Base-by-base conservation (phyloP, 2,113 vertebrate species). In the Takifugu flavidus region DNA sequence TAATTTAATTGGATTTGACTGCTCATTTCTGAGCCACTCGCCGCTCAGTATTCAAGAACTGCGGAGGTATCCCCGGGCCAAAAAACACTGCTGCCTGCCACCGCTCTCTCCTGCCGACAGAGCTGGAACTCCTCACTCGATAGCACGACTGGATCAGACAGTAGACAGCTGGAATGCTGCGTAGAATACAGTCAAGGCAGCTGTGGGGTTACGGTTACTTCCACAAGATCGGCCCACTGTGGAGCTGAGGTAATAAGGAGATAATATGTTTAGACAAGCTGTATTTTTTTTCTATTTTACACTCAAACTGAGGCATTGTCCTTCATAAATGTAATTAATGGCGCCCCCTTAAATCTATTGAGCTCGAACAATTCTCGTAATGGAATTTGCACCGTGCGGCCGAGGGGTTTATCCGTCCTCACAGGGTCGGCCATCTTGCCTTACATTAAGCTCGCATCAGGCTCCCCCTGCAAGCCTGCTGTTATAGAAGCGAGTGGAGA, bases 1-100 rank as follows among this genome's bases (percentile, higher is more conserved):
- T 84, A 79, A 88, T 86, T 87, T 88, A 90, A 89, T 88, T 87
- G 86, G 87, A 88, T 89, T 87, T 88, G 86, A 89, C 86, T 88
- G 84, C 85, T 88, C 82, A 87, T 88, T 87, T 89, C 85, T 88
- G 84, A 82, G 81, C 85, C 83, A 84, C 80, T 90, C 80, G 79
- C 75, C 75, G 78, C 80, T 90, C 83, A 80, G 83, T 87, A 87
- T 85, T 84, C 82, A 85, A 47, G 45, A 47, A 47, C 13, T n/a
- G 13, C 5, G 45, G 78, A 72, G 75, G 63, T 85, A 67, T 81
- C 88, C 85, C 51, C 53, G 86, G 88, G 86, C 84, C 65, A 82
- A 64, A 71, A 78, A 61, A 39, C 34, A 67, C 44, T 54, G 15
- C 62, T 49, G 51, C 71, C 78, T 75, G 60, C 78, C 69, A 67